Evolutionary conservation across 2,888 invertebrate species (phyloP).

Genomic region (Lydus trimaculatus): DNA sequence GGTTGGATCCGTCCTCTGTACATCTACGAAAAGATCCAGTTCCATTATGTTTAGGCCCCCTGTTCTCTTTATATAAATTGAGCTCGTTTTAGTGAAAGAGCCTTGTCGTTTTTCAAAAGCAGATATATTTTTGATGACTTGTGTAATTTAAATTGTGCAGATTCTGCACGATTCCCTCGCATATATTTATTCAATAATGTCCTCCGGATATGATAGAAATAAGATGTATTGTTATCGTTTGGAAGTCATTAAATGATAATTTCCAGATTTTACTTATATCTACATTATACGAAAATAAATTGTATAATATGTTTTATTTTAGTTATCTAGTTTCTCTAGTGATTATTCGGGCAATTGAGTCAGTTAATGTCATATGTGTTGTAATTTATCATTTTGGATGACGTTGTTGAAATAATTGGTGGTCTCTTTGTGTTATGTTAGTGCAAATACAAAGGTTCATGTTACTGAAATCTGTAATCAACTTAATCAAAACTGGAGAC

Average conservation of each 20-base stretch:
- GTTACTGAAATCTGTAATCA: conserved; percentile 16
- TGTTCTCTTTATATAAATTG: conserved; percentile 50
- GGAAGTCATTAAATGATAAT: neutral
- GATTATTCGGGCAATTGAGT: conserved; percentile 37
- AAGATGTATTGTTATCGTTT: neutral
- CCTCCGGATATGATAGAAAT: neutral
- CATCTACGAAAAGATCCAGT: conserved; percentile 46
- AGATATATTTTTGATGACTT: conserved; percentile 46
- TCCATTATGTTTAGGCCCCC: conserved; percentile 48
- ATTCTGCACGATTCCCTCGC: conserved; percentile 26
- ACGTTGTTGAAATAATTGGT: conserved; percentile 41
- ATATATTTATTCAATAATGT: conserved; percentile 6
- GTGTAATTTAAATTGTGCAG: conserved; percentile 40
- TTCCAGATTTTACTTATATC: too few relatives aligned
- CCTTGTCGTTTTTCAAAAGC: conserved; percentile 47
- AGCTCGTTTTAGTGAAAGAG: conserved; percentile 49
- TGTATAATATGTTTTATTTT: neutral
- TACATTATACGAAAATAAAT: neutral
- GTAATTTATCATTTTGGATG: conserved; percentile 42
- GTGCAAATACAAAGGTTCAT: conserved; percentile 30
- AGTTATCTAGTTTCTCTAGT: conserved; percentile 15
- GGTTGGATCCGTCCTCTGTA: conserved; percentile 46
- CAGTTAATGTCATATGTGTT: conserved; percentile 23
- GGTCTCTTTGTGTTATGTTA: conserved; percentile 39
- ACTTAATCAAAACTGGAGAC: neutral